These are phyloP conservation scores for Chroicocephalus ridibundus DNA, from an alignment of 2,113 vertebrate species.

Conservation along the genomic window DNA sequence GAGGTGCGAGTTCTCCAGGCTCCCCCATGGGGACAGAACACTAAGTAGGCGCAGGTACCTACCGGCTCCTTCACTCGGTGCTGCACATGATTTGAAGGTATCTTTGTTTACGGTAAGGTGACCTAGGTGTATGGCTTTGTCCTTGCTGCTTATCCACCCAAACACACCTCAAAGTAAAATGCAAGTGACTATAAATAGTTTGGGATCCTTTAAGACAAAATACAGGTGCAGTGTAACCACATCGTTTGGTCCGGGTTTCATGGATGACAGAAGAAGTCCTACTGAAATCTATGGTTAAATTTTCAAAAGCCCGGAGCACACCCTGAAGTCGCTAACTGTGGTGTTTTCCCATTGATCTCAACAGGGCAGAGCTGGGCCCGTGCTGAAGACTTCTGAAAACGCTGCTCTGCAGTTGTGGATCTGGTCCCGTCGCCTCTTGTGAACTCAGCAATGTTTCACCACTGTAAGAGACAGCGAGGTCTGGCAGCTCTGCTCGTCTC, in stretches of 20 bases:
- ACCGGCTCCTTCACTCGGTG: background rate
- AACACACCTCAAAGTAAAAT: slow-evolving; percentile 1
- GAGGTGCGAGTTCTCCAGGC: background rate
- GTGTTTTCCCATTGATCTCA: background rate
- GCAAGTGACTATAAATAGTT: background rate
- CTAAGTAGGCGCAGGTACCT: accelerated
- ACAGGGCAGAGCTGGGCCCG: background rate
- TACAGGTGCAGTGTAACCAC: background rate
- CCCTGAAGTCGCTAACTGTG: background rate
- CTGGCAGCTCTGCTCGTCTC: background rate
- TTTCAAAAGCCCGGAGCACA: background rate
- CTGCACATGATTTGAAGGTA: background rate
- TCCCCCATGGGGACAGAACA: background rate
- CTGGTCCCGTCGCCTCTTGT: background rate
- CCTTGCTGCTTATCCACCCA: slow-evolving; percentile 14
- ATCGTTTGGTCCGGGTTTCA: background rate
- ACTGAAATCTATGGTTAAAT: background rate
- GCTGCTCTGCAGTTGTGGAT: background rate
- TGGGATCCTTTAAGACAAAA: background rate
- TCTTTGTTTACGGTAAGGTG: background rate
- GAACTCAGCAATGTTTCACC: background rate
- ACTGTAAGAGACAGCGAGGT: background rate
- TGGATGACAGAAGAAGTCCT: background rate
- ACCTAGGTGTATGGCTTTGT: background rate
- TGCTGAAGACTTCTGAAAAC: background rate